A percentile compares a stretch with the other conserved stretches of the same genome.
phyloP scores from a whole-genome alignment of 2,797 vertebrate genomes.

The Mormyrops boulengeri region DNA sequence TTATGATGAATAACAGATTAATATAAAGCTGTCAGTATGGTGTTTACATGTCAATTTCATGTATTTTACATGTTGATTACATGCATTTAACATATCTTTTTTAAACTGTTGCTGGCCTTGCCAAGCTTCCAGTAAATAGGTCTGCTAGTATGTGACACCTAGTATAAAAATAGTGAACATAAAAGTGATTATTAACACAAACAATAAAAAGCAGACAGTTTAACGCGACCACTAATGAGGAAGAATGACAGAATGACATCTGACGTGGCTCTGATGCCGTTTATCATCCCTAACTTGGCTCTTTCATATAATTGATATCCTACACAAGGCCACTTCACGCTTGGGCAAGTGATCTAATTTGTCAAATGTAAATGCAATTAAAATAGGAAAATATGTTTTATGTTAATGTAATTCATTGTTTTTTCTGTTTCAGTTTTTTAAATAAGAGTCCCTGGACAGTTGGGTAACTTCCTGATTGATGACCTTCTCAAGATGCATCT shows the following conservation, averaged over 20 bases:
- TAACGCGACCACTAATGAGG: constrained; percentile 67
- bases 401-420: constrained; percentile 61
- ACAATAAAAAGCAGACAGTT: constrained; percentile 53
- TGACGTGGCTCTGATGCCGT: constrained; percentile 54
- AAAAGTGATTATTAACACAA: constrained; percentile 57
- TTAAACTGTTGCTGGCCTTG: neutral
- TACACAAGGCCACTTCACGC: constrained; percentile 65
- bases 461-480: constrained; percentile 57
- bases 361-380: constrained; percentile 67
- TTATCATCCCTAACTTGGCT: constrained; percentile 69
- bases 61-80: neutral
- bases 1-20: neutral
- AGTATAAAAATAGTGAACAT: constrained; percentile 52
- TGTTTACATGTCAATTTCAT: neutral
- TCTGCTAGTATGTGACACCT: constrained; percentile 43
- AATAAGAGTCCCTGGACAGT: constrained; percentile 43
- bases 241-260: constrained; percentile 65
- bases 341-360: constrained; percentile 68
- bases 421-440: constrained; percentile 43
- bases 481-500: constrained; percentile 30
- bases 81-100: neutral
- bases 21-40: neutral
- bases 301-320: constrained; percentile 65
- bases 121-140: neutral
- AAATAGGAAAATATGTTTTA: constrained; percentile 60